A percentile compares a stretch with the other conserved stretches of the same genome.
phyloP scores from a whole-genome alignment of 2,797 vertebrate species.

The Rhadinocentrus ornatus region DNA sequence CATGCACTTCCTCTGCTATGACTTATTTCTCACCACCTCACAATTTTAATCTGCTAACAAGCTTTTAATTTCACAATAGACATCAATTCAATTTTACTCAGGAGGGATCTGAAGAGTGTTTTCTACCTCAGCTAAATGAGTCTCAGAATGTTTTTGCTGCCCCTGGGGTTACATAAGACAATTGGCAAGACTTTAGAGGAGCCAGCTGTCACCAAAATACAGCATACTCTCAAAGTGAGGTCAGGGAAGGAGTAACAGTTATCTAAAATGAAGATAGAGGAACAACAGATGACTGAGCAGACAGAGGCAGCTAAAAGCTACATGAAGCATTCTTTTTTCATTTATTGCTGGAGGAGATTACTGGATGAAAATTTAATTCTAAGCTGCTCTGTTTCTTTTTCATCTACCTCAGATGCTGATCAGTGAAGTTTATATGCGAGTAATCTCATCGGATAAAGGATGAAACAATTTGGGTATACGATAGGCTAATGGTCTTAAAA shows the following conservation, averaged over 20 bases:
- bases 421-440: slow-evolving; percentile 22
- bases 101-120: neutral
- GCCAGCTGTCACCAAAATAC: slow-evolving; percentile 69
- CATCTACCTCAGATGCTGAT: slow-evolving; percentile 24
- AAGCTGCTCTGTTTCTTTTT: slow-evolving; percentile 32
- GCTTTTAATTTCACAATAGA: neutral
- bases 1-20: slow-evolving; percentile 10
- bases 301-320: slow-evolving; percentile 35
- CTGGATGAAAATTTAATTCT: slow-evolving; percentile 45
- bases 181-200: slow-evolving; percentile 51
- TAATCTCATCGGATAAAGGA: slow-evolving; percentile 14
- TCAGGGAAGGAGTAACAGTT: slow-evolving; percentile 31
- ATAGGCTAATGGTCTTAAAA: slow-evolving; percentile 11
- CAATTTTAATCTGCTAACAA: slow-evolving; percentile 25
- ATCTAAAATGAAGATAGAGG: slow-evolving; percentile 27
- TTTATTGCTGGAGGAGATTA: slow-evolving; percentile 41
- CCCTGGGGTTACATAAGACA: slow-evolving; percentile 68
- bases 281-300: slow-evolving; percentile 32
- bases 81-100: slow-evolving; percentile 21
- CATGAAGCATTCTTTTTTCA: slow-evolving; percentile 48
- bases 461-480: slow-evolving; percentile 26
- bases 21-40: slow-evolving; percentile 3
- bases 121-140: slow-evolving; percentile 34
- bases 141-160: slow-evolving; percentile 48
- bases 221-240: slow-evolving; percentile 30